These are phyloP conservation scores for Chiridota heheva DNA, from an alignment of 35 echinoderm and acorn worm genomes.

Conservation along the genomic window DNA sequence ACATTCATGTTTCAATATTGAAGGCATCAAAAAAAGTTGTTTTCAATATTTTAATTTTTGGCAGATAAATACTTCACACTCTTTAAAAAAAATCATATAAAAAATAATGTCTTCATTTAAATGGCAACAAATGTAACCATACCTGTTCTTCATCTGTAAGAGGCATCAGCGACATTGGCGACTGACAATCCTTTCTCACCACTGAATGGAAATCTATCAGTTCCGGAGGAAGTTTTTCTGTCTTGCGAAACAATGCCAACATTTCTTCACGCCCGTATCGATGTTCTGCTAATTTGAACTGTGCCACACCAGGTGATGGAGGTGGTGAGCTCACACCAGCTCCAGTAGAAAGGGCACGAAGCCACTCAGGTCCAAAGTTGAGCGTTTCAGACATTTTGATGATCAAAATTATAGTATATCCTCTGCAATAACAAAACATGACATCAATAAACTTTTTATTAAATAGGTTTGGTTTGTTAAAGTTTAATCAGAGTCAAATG, in stretches of 20 bases:
- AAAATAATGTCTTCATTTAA: too few relatives aligned
- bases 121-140: not conserved
- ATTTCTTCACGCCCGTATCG: slow-evolving; percentile 95
- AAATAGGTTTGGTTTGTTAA: too few relatives aligned
- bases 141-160: slow-evolving; percentile 98
- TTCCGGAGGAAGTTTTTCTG: slow-evolving; percentile 63
- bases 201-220: slow-evolving; percentile 83
- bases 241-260: slow-evolving; percentile 81
- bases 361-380: slow-evolving; percentile 98
- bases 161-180: slow-evolving; percentile 77
- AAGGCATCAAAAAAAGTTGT: too few relatives aligned
- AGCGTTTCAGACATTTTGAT: slow-evolving; percentile 94
- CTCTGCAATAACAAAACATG: too few relatives aligned
- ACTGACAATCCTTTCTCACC: slow-evolving; percentile 72
- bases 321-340: slow-evolving; percentile 16
- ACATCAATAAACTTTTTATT: too few relatives aligned
- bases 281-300: slow-evolving; percentile 97
- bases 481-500: too few relatives aligned
- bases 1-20: too few relatives aligned
- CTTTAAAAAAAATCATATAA: too few relatives aligned
- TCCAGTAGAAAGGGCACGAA: slow-evolving; percentile 83
- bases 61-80: too few relatives aligned
- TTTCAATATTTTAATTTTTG: too few relatives aligned
- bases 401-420: too few relatives aligned
- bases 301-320: slow-evolving; percentile 26